Evolutionary conservation across 2,113 vertebrate genomes (phyloP), one percentile per base, ranked within the genome.

Genomic region (Chaetura pelagica): DNA sequence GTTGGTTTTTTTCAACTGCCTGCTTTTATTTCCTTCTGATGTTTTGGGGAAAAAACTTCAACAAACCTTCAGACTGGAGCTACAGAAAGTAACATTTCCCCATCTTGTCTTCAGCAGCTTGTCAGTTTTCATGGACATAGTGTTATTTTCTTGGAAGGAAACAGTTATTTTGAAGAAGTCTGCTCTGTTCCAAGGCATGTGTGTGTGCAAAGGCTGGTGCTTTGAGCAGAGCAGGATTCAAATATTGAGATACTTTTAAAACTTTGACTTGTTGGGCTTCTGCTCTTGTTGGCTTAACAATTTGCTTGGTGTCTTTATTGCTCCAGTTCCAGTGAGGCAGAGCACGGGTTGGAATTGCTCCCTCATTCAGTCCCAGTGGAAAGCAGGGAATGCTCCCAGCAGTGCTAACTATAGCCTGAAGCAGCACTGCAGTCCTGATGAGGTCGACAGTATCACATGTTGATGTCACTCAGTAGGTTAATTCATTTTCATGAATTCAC

Each of bases 1-100:
- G 67, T 34, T n/a, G n/a, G n/a, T 4, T 12, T 66, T 81, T 87
- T 14, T 57, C 6, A 21, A 17, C 12, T 0, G 0, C 49, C 21
- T 12, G 1, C 32, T n/a, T 90, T 59, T 5, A 46, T 77, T 68
- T n/a, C 83, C 83, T 66, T 38, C 29, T 59, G 79, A 9, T 92
- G n/a, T n/a, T n/a, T n/a, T n/a, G n/a, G n/a, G 71, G 74, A 17
- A 59, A 66, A 34, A 55, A 22, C 20, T 64, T 78, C 17, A 40
- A 15, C 27, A 46, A 32, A n/a, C n/a, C n/a, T n/a, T n/a, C n/a
- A n/a, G n/a, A n/a, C n/a, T n/a, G n/a, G n/a, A n/a, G 30, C 27
- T 22, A 6, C 8, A 6, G 3, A 5, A 44, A 54, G 5, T 6
- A 35, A 29, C 2, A 1, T n/a, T 71, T 74, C 38, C 55, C 12